Evolutionary conservation across 92 coral and sea anemone species (phyloP), one percentile per base, ranked within the genome.

Genomic region (Diadumene lineata): DNA sequence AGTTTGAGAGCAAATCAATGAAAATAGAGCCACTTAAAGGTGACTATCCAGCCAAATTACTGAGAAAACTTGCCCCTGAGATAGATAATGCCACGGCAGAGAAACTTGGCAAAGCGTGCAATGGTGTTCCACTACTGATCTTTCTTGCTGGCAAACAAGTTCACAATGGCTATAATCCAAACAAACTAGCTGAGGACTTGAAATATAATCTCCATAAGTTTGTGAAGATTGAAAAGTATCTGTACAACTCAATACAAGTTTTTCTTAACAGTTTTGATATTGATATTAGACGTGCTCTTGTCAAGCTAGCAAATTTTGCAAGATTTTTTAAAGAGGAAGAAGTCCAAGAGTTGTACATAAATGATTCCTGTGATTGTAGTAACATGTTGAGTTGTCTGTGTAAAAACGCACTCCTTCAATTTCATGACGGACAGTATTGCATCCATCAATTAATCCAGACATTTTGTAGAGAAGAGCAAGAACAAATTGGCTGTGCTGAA

Each of bases 371-470:
- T 7, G 43, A 76, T 18, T 76, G 81, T 15, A n/a, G 32, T n/a
- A 31, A 43, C 15, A 51, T 51, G 60, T 21, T 78, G 25, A 32
- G 68, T 26, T 23, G 9, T 66, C 75, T 68, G n/a, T 34, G 43
- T 68, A 60, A 18, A 17, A 78, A 79, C 60, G 76, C 84, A 16
- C 60, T 84, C 60, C 50, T 84, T 26, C 81, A 84, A 57, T 34
- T 48, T 13, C 84, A 84, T 29, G 22, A 33, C 18, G 56, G 63
- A 19, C 23, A 56, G 19, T 84, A 84, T 73, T 73, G 84, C 67
- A 81, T 84, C 4, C 89, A 84, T 50, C 89, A 84, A 27, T 28
- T 84, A 61, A 48, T 84, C 61, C 89, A 79, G 69, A 48, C 84
- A 15, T 84, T 84, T 25, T 84, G 89, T 50, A 79, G 83, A 60